Percentiles rank a stretch among this genome's conserved stretches.
phyloP scores from a whole-genome alignment of 1,140 invertebrate genomes.

The Euborellia annulipes region DNA sequence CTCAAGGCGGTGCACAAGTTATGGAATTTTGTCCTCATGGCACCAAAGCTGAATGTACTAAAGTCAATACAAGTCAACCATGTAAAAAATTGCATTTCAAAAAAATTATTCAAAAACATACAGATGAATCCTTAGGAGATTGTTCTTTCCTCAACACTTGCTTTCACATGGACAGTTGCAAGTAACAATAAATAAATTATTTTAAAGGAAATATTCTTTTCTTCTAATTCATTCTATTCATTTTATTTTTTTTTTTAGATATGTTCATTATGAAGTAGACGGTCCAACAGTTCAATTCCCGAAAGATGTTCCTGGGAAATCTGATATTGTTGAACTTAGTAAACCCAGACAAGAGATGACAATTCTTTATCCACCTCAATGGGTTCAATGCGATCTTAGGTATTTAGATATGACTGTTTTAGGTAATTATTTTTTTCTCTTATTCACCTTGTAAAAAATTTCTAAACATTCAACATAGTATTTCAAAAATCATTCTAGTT shows the following conservation, averaged over 20 bases:
- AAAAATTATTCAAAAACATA: slow-evolving; percentile 94
- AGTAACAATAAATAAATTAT: slow-evolving; percentile 35
- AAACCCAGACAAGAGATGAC: slow-evolving; percentile 30
- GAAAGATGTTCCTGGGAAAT: slow-evolving; percentile 7
- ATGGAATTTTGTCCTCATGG: slow-evolving; percentile 95
- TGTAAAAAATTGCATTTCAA: slow-evolving; percentile 92
- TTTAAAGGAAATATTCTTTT: background rate
- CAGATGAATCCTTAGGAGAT: slow-evolving; percentile 88
- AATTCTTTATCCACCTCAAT: slow-evolving; percentile 76
- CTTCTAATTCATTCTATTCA: slow-evolving; percentile 4
- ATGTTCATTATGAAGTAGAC: slow-evolving; percentile 90
- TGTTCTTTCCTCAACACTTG: slow-evolving; percentile 97
- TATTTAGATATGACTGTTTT: slow-evolving; percentile 91
- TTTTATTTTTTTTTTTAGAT: slow-evolving; percentile 37
- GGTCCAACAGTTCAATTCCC: slow-evolving; percentile 29
- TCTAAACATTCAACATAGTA: too few relatives aligned
- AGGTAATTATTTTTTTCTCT: slow-evolving; percentile 33
- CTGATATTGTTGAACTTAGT: slow-evolving; percentile 10
- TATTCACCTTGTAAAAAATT: too few relatives aligned
- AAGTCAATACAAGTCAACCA: slow-evolving; percentile 34
- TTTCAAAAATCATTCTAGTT: too few relatives aligned
- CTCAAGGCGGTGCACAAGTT: slow-evolving; percentile 84
- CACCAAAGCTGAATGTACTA: slow-evolving; percentile 77
- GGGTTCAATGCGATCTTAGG: slow-evolving; percentile 93
- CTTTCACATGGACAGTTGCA: slow-evolving; percentile 98